Conservation (phyloP, 2,797 vertebrate genomes). For the Selene dorsalis region DNA sequence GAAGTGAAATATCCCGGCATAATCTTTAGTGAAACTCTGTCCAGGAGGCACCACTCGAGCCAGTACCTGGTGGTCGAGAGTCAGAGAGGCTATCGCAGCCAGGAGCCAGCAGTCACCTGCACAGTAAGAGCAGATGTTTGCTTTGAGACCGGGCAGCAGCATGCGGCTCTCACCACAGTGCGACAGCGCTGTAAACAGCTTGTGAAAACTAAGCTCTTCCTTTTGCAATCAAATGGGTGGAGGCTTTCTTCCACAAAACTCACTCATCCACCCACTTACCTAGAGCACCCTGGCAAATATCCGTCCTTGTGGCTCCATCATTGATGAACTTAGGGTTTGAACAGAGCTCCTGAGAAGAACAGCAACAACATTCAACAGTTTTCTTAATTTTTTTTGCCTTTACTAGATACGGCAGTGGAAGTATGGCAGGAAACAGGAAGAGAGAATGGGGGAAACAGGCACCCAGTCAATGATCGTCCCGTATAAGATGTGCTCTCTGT, state of each 20-base stretch:
- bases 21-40: slow-evolving; percentile 80
- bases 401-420: too few species aligned
- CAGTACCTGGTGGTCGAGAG: slow-evolving; percentile 81
- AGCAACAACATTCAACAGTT: not conserved
- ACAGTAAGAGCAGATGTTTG: slow-evolving; percentile 1
- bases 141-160: slow-evolving; percentile 8
- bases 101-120: slow-evolving; percentile 88
- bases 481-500: too few species aligned
- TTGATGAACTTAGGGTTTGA: slow-evolving; percentile 89
- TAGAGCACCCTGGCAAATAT: slow-evolving; percentile 92
- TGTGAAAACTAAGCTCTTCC: slow-evolving; percentile 9
- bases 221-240: slow-evolving; percentile 10
- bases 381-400: too few species aligned
- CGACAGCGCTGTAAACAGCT: not conserved
- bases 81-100: slow-evolving; percentile 86
- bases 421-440: too few species aligned
- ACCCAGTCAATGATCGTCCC: too few species aligned
- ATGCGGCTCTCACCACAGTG: not conserved
- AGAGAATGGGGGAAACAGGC: too few species aligned
- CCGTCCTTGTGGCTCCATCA: slow-evolving; percentile 87
- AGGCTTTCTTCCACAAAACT: not conserved
- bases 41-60: slow-evolving; percentile 80
- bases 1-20: slow-evolving; percentile 87
- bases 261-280: slow-evolving; percentile 82
- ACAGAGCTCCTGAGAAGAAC: slow-evolving; percentile 86